A percentile compares a stretch with the other conserved stretches of the same genome.
Evolutionary conservation across 2,888 invertebrate genomes (phyloP).

Genomic region (Brachypalpus laphriformis): DNA sequence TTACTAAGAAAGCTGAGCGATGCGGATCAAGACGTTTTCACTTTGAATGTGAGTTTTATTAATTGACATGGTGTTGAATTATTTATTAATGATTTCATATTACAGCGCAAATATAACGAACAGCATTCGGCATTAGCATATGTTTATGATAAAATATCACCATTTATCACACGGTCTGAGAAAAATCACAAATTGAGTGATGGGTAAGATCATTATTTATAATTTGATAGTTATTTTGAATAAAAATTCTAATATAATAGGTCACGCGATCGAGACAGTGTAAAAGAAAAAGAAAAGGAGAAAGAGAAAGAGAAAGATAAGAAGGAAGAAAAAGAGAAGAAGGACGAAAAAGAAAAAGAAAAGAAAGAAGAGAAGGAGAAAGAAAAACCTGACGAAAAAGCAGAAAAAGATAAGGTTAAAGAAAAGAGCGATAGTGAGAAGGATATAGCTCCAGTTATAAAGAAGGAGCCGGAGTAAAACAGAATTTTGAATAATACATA

Average conservation of each 20-base stretch:
- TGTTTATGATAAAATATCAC: slow-evolving; percentile 78
- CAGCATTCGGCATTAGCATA: slow-evolving; percentile 77
- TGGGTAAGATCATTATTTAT: slow-evolving; percentile 11
- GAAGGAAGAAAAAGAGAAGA: slow-evolving; percentile 23
- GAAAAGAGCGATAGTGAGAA: slow-evolving; percentile 41
- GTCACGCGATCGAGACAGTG: slow-evolving; percentile 75
- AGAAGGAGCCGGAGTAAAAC: slow-evolving; percentile 34
- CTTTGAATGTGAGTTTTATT: slow-evolving; percentile 83
- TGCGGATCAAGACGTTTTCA: slow-evolving; percentile 85
- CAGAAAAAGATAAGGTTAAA: slow-evolving; percentile 26
- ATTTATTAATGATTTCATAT: no score
- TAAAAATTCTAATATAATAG: slow-evolving; percentile 43
- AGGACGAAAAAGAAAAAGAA: slow-evolving; percentile 66
- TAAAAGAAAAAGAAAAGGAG: slow-evolving; percentile 66
- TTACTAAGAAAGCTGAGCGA: slow-evolving; percentile 85
- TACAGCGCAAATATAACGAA: slow-evolving; percentile 78
- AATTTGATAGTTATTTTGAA: no score
- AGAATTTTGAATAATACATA: slow-evolving; percentile 9
- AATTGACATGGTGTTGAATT: no score
- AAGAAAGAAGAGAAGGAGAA: slow-evolving; percentile 73
- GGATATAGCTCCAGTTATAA: slow-evolving; percentile 25
- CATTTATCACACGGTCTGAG: slow-evolving; percentile 77
- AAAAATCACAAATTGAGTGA: slow-evolving; percentile 75
- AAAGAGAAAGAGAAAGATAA: slow-evolving; percentile 66
- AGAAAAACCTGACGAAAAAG: slow-evolving; percentile 63